Conservation (phyloP, 2,888 invertebrate genomes). For the Xylota segnis region DNA sequence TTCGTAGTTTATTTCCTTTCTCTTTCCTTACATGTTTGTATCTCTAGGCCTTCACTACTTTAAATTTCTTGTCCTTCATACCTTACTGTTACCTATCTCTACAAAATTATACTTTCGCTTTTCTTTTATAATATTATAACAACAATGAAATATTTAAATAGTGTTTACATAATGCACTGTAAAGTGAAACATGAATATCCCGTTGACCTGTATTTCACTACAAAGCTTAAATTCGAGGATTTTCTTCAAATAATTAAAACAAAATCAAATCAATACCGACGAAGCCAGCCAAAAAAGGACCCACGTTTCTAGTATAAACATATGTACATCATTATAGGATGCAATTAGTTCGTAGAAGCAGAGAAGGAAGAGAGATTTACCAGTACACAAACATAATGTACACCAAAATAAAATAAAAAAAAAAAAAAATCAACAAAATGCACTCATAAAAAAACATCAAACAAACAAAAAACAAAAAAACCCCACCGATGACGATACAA, state of each 20-base stretch:
- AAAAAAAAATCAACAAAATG: conserved; percentile 25
- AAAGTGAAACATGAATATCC: background rate
- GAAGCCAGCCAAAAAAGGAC: conserved; percentile 52
- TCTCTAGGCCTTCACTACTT: background rate
- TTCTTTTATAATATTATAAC: background rate
- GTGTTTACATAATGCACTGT: background rate
- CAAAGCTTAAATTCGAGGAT: conserved; percentile 6
- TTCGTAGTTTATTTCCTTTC: too few relatives aligned
- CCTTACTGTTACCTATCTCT: background rate
- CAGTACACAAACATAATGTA: conserved; percentile 30
- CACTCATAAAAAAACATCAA: conserved; percentile 46
- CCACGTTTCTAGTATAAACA: conserved; percentile 26
- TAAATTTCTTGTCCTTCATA: conserved; percentile 27
- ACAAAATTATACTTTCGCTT: conserved; percentile 16
- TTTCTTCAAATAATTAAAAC: background rate
- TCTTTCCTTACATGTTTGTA: too few relatives aligned
- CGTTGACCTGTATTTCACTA: conserved; percentile 1
- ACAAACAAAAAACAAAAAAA: conserved; percentile 44
- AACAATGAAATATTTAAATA: background rate
- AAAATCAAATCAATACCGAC: conserved; percentile 1
- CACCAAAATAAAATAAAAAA: conserved; percentile 30
- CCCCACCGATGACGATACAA: conserved; percentile 49
- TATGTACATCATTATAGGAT: conserved; percentile 52
- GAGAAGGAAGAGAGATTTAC: conserved; percentile 69
- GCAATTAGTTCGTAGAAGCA: conserved; percentile 77